Evolutionary conservation across 2,888 invertebrate genomes (phyloP).

Genomic region (Machimus rusticus): DNA sequence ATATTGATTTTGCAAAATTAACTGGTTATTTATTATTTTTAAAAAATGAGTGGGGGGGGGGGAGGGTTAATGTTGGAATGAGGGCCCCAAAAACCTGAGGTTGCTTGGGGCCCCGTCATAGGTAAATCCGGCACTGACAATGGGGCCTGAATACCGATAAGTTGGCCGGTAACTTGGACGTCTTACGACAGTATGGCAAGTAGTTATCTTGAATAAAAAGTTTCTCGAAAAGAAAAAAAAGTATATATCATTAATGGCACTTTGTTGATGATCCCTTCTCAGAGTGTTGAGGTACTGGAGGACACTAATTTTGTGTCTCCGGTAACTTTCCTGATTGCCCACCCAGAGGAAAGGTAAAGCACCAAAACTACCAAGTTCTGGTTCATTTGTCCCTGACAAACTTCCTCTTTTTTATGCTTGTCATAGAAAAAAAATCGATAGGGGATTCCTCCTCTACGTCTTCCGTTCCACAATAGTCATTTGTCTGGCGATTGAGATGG

Average conservation of each 20-base stretch:
- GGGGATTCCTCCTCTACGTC: not conserved
- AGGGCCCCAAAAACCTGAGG: no score
- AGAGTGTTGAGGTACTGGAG: not conserved
- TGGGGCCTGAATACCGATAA: not conserved
- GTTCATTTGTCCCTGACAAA: constrained; percentile 4
- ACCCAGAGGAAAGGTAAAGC: not conserved
- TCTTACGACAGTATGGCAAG: not conserved
- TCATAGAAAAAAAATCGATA: not conserved
- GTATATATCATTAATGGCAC: not conserved
- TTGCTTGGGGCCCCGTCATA: no score
- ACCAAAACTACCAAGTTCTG: not conserved
- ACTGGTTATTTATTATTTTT: no score
- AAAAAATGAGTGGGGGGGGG: no score
- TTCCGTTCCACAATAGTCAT: not conserved
- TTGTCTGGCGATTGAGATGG: constrained; percentile 1
- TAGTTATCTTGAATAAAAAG: not conserved
- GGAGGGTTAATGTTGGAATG: no score
- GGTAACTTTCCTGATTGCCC: not conserved
- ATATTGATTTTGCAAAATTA: no score
- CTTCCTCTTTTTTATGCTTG: not conserved
- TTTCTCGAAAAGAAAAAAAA: not conserved
- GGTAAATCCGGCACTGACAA: no score
- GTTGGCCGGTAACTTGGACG: not conserved
- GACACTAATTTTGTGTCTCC: not conserved
- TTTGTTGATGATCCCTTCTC: not conserved